These are phyloP conservation scores for Cataglyphis hispanica DNA, from an alignment of 1,140 invertebrate species.

Conservation along the genomic window DNA sequence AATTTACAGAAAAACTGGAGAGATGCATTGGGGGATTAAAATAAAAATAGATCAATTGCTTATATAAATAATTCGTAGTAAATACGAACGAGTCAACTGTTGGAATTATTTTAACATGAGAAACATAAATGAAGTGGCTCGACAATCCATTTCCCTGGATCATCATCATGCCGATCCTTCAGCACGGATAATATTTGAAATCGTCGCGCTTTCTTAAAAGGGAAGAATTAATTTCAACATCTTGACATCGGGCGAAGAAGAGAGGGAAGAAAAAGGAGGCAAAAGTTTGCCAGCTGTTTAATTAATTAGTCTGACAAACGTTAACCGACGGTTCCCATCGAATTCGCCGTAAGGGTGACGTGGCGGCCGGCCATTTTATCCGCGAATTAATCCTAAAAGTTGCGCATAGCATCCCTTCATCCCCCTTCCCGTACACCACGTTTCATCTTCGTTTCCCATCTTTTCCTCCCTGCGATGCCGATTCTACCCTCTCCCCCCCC, in stretches of 20 bases:
- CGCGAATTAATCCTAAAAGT: constrained; percentile 64
- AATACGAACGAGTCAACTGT: neutral
- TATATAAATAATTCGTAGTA: neutral
- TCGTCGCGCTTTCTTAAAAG: constrained; percentile 22
- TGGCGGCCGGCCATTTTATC: constrained; percentile 40
- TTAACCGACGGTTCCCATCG: constrained; percentile 32
- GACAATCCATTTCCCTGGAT: neutral
- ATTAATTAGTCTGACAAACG: constrained; percentile 82
- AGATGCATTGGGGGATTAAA: neutral
- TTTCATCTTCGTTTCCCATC: constrained; percentile 7
- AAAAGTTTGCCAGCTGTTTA: constrained; percentile 80
- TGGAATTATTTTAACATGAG: neutral
- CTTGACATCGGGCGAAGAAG: constrained; percentile 57
- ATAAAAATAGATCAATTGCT: neutral
- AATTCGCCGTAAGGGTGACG: constrained; percentile 18
- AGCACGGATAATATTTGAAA: neutral
- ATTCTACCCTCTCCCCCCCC: constrained; percentile 15
- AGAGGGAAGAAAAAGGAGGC: neutral
- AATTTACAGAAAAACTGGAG: constrained; percentile 2
- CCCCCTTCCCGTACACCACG: neutral
- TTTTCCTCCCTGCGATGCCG: constrained; percentile 15
- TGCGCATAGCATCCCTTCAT: constrained; percentile 33
- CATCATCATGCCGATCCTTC: neutral
- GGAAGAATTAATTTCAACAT: constrained; percentile 73
- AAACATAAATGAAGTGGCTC: neutral